phyloP scores from a whole-genome alignment of 2,797 vertebrate genomes.

The Rhinichthys osculus region DNA sequence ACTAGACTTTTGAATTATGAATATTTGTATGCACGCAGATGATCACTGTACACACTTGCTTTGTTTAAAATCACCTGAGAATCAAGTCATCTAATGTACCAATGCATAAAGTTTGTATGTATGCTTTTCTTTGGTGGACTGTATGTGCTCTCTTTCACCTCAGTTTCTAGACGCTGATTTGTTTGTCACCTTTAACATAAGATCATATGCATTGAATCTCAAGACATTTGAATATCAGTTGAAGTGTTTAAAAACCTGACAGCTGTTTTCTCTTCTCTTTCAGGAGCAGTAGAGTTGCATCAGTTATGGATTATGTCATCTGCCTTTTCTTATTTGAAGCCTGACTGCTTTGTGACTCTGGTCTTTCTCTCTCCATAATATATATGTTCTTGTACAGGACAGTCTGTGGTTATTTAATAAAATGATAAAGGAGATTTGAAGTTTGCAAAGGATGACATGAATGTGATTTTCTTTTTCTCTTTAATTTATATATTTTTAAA shows the following conservation, averaged over 20 bases:
- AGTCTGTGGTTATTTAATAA: slow-evolving; percentile 78
- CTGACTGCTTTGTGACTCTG: slow-evolving; percentile 58
- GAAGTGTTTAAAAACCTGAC: background rate
- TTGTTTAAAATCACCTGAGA: background rate
- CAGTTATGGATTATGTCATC: slow-evolving; percentile 57
- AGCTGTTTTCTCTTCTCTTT: slow-evolving; percentile 51
- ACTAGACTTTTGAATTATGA: background rate
- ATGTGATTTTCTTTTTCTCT: background rate
- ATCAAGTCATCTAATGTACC: background rate
- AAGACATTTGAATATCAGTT: background rate
- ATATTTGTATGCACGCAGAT: background rate
- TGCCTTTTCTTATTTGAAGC: slow-evolving; percentile 55
- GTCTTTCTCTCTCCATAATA: slow-evolving; percentile 55
- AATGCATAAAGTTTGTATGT: background rate
- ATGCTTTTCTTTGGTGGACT: background rate
- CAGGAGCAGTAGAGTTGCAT: slow-evolving; percentile 74
- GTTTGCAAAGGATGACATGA: background rate
- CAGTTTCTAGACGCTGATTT: background rate
- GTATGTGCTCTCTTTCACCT: background rate
- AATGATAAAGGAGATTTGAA: slow-evolving; percentile 60
- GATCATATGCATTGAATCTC: background rate
- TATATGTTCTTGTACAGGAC: slow-evolving; percentile 68
- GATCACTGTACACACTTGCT: background rate
- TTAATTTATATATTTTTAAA: background rate
- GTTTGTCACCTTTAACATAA: background rate